phyloP scores from a whole-genome alignment of 2,888 invertebrate species.

The Drosophila parthenogenetica region DNA sequence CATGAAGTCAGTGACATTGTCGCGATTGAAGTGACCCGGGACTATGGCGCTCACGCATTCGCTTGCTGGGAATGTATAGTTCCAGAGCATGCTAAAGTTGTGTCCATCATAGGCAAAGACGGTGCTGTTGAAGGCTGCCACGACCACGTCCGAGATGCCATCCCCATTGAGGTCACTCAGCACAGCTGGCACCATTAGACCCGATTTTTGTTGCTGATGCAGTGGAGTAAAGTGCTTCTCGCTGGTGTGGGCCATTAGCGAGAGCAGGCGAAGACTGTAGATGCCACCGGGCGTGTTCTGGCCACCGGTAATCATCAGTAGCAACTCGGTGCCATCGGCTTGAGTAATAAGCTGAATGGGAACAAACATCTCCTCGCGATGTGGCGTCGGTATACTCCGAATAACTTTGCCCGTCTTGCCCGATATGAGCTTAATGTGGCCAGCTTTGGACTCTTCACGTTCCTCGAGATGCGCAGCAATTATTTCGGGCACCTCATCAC shows the following conservation, averaged over 20 bases:
- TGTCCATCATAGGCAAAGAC: slow-evolving; percentile 90
- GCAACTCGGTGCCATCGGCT: slow-evolving; percentile 87
- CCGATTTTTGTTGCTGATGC: slow-evolving; percentile 87
- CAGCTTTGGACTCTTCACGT: slow-evolving; percentile 86
- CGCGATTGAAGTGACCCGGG: slow-evolving; percentile 92
- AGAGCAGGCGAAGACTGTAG: slow-evolving; percentile 87
- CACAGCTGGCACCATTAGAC: slow-evolving; percentile 89
- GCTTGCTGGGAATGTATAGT: slow-evolving; percentile 88
- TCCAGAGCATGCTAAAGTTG: slow-evolving; percentile 90
- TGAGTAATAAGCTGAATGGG: slow-evolving; percentile 89
- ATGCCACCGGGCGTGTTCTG: slow-evolving; percentile 90
- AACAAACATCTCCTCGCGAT: slow-evolving; percentile 89
- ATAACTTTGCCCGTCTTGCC: slow-evolving; percentile 89
- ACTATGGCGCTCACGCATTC: slow-evolving; percentile 91
- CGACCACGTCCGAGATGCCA: slow-evolving; percentile 89
- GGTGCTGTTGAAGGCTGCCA: slow-evolving; percentile 90
- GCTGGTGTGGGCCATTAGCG: slow-evolving; percentile 86
- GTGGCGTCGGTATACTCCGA: slow-evolving; percentile 88
- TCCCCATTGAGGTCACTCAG: slow-evolving; percentile 91
- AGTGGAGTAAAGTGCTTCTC: slow-evolving; percentile 86
- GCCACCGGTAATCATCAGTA: slow-evolving; percentile 91
- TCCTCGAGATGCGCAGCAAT: slow-evolving; percentile 89
- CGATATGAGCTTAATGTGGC: slow-evolving; percentile 89
- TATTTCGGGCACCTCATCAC: slow-evolving; percentile 89
- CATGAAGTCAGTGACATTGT: slow-evolving; percentile 91